phyloP scores from a whole-genome alignment of 2,113 vertebrate genomes.

The Pelecanus crispus region DNA sequence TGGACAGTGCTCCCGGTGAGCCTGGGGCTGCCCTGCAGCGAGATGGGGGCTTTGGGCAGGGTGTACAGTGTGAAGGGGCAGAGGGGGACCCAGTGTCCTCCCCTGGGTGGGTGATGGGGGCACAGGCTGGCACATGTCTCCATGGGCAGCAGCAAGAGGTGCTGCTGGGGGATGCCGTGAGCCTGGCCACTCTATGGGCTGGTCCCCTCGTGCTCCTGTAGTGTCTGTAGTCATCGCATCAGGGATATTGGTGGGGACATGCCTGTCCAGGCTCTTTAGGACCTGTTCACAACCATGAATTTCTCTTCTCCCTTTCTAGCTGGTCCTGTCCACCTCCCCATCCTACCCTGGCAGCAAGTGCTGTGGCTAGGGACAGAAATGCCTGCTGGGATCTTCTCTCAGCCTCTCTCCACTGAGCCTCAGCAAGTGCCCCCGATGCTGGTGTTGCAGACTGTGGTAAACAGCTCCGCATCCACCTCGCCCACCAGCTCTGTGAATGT shows the following conservation, averaged over 20 bases:
- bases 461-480: not conserved
- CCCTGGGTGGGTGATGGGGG: not conserved
- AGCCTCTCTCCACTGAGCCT: not conserved
- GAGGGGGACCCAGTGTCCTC: not conserved
- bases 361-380: not conserved
- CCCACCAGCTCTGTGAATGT: not conserved
- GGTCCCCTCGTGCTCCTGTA: not conserved
- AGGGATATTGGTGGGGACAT: not conserved
- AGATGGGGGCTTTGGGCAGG: not conserved
- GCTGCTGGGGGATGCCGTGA: not conserved
- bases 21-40: not conserved
- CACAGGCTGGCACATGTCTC: not conserved
- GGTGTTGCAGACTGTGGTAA: not conserved
- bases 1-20: accelerated
- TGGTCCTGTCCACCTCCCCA: not conserved
- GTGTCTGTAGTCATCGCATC: not conserved
- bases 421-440: not conserved
- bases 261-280: not conserved
- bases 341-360: not conserved
- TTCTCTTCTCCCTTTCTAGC: not conserved
- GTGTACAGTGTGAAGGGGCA: not conserved
- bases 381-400: not conserved
- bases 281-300: not conserved
- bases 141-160: not conserved
- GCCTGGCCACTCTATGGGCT: not conserved